phyloP scores from a whole-genome alignment of 2,888 invertebrate species.

The Rotaria sp. region DNA sequence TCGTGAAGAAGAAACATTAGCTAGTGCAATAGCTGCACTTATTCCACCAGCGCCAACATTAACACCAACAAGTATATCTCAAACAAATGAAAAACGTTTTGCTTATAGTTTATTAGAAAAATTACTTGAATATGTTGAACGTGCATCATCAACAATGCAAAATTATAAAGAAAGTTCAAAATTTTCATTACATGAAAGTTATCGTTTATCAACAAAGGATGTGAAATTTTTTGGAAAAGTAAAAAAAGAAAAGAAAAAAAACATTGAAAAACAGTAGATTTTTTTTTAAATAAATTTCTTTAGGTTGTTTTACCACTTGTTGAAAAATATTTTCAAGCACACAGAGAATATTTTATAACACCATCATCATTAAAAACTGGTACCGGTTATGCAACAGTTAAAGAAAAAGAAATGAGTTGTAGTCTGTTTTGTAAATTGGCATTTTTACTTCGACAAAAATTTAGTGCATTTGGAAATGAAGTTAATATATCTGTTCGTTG shows the following conservation, averaged over 20 bases:
- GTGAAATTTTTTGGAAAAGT: constrained; percentile 99
- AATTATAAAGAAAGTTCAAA: too few species aligned
- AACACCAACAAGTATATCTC: neutral
- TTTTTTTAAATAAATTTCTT: too few species aligned
- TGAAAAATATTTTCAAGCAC: constrained; percentile 97
- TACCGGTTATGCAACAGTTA: constrained; percentile 74
- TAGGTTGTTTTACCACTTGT: constrained; percentile 87
- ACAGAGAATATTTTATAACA: constrained; percentile 90
- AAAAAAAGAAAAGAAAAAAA: neutral
- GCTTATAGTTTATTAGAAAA: constrained; percentile 93
- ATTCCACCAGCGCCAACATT: neutral
- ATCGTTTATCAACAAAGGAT: constrained; percentile 73
- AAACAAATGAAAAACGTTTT: constrained; percentile 62
- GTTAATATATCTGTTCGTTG: constrained; percentile 91
- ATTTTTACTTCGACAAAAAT: constrained; percentile 71
- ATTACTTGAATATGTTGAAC: too few species aligned
- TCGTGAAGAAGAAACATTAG: constrained; percentile 20
- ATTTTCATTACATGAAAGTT: constrained; percentile 63
- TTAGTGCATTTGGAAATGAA: constrained; percentile 92
- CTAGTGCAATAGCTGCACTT: neutral
- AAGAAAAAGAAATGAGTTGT: constrained; percentile 99
- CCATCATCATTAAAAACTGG: constrained; percentile 44
- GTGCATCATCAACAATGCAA: too few species aligned
- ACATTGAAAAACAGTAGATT: too few species aligned
- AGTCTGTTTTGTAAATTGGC: constrained; percentile 91